phyloP scores from a whole-genome alignment of 2,113 vertebrate species.

The Lepidothrix coronata region DNA sequence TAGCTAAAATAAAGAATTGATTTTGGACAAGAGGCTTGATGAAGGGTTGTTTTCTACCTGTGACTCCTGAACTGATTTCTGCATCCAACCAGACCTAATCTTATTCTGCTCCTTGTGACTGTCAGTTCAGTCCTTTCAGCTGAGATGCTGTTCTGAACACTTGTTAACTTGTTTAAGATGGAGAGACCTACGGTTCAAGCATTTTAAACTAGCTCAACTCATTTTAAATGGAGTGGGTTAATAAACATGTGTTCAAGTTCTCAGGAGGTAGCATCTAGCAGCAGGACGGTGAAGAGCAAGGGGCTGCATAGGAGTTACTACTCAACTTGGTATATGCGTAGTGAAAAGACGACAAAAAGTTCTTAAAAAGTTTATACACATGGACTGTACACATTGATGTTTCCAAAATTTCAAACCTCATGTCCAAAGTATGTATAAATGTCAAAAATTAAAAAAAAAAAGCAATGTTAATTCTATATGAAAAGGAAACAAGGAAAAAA shows the following conservation, averaged over 20 bases:
- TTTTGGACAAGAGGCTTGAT: not conserved
- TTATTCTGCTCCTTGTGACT: not conserved
- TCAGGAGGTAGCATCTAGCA: not conserved
- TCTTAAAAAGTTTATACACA: not conserved
- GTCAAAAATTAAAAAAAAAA: not conserved
- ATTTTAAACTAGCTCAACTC: not conserved
- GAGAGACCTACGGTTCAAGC: not conserved
- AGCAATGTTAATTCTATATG: not conserved
- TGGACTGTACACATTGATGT: not conserved
- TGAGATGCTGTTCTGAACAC: not conserved
- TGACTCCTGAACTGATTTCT: not conserved
- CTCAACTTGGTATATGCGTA: not conserved
- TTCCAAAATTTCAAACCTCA: not conserved
- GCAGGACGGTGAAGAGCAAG: not conserved
- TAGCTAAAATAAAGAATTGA: not conserved
- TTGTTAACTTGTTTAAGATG: not conserved
- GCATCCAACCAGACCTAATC: not conserved
- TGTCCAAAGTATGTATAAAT: not conserved
- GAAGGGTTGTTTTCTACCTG: not conserved
- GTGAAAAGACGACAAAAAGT: not conserved
- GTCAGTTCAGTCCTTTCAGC: not conserved
- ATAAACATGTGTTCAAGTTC: not conserved
- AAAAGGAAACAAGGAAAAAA: not conserved
- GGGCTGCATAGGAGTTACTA: not conserved
- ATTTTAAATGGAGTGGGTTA: not conserved